These are phyloP conservation scores for Thermophis baileyi DNA, from an alignment of 2,113 vertebrate genomes.

Conservation along the genomic window DNA sequence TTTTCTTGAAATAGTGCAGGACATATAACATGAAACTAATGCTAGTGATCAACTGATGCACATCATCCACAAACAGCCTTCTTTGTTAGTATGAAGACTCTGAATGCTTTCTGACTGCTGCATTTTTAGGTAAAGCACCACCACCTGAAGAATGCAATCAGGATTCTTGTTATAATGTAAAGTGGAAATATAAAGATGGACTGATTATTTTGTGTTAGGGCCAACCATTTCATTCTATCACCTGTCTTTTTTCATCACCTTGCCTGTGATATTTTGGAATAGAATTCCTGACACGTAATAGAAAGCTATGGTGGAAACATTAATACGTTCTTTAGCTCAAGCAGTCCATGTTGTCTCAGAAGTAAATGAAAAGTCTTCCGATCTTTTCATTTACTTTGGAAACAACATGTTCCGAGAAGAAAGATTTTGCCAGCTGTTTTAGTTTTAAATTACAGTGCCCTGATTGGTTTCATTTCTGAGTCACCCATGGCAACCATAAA, in stretches of 20 bases:
- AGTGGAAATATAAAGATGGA: constrained; percentile 71
- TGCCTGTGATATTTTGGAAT: constrained; percentile 65
- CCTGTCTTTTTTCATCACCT: constrained; percentile 73
- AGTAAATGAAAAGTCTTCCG: constrained; percentile 71
- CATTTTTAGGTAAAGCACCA: constrained; percentile 66
- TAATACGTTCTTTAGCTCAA: constrained; percentile 70
- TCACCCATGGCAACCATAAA: constrained; percentile 70
- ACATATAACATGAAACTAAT: background rate
- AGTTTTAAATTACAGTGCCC: constrained; percentile 71
- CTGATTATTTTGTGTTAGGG: constrained; percentile 71
- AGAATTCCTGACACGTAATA: constrained; percentile 68
- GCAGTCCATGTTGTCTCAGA: constrained; percentile 64
- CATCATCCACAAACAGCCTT: constrained; percentile 14
- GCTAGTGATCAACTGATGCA: background rate
- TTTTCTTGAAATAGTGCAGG: background rate
- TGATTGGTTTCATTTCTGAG: constrained; percentile 71
- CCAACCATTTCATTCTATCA: constrained; percentile 66
- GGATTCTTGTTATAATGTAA: constrained; percentile 66
- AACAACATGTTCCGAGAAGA: constrained; percentile 62
- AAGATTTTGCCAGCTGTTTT: constrained; percentile 72
- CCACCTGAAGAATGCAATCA: constrained; percentile 64
- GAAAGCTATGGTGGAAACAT: constrained; percentile 67
- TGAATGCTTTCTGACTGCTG: constrained; percentile 42
- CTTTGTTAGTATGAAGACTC: constrained; percentile 11
- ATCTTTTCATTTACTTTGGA: constrained; percentile 74